Percentiles rank a stretch among this genome's conserved stretches.
These are phyloP conservation scores for Thermophis baileyi DNA, from an alignment of 2,113 vertebrate species.

Conservation along the genomic window DNA sequence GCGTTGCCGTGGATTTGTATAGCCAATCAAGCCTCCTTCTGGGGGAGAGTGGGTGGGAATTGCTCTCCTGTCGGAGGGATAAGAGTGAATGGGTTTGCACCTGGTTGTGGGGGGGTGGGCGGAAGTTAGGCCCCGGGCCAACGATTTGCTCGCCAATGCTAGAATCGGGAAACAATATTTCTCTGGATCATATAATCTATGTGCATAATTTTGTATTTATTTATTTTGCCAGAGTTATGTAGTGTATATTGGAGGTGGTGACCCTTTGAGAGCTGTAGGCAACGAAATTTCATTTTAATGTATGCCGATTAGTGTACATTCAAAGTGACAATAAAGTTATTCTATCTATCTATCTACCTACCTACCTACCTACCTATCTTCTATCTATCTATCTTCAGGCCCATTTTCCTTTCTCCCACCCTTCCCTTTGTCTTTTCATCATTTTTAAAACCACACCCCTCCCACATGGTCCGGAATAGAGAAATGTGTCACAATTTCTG, in stretches of 20 bases:
- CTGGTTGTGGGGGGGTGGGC: not conserved
- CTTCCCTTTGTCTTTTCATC: not conserved
- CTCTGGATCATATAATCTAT: no score
- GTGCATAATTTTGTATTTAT: no score
- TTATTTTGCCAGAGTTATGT: no score
- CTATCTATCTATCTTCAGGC: not conserved
- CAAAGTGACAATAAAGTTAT: no score
- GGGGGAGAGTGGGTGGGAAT: not conserved
- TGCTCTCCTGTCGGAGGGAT: not conserved
- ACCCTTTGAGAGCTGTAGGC: no score
- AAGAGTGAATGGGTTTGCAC: not conserved
- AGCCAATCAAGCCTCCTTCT: not conserved
- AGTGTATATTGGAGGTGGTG: no score
- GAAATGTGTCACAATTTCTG: not conserved
- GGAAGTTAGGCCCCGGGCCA: not conserved
- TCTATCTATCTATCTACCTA: no score
- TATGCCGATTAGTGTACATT: no score
- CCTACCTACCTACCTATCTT: no score
- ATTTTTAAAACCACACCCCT: not conserved
- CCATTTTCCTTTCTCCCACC: not conserved
- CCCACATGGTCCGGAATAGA: not conserved
- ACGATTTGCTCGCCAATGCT: not conserved
- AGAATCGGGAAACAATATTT: not conserved
- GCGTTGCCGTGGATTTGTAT: slow-evolving; percentile 5
- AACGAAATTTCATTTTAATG: no score